Base-by-base conservation (phyloP, 2,888 invertebrate genomes). In the Pterostichus madidus region DNA sequence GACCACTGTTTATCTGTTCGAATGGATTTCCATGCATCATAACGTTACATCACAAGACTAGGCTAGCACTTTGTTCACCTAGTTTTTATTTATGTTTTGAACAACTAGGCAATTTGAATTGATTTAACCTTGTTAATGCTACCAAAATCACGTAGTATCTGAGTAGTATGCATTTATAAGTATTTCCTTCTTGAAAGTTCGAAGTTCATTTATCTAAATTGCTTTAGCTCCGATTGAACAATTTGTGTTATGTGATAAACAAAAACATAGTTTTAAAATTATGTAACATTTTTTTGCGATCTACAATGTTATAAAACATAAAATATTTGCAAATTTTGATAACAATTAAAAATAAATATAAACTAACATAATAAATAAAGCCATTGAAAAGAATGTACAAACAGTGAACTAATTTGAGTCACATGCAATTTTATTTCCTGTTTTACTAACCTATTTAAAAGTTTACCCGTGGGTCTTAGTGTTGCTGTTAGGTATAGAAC, bases 31-130 rank as follows among this genome's bases (percentile, higher is more conserved):
- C 78, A 64, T 79, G 78, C 80, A 80, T 80, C 80, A 80, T 46
- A 49, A 49, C 4, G 80, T 80, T 80, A 80, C 80, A 80, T 80
- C 80, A 80, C 68, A 80, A 61, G 49, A 64, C 68, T 80, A 31
- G 44, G 78, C 61, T 68, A 31, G 80, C 80, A 80, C 49, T 80
- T 80, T 80, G n/a, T 80, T 80, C 80, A 80, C 80, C 80, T 80
- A 80, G 80, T 80, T 80, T 80, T 31, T 68, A 61, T 49, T 80
- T 80, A 13, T 80, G 49, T 68, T 80, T 80, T 79, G 44, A 15
- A 49, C 32, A 52, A 52, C 52, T 80, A 80, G 49, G 68, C 68
- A 80, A 49, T 68, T 80, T 52, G 32, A 35, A 31, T 13, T 6
- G 44, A 44, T 71, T 71, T 44, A 44, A 39, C 68, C 44, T 71